Percentiles rank a stretch among this genome's conserved stretches.
These are phyloP conservation scores for Actenoides hombroni DNA, from an alignment of 2,113 vertebrate species.

Conservation along the genomic window DNA sequence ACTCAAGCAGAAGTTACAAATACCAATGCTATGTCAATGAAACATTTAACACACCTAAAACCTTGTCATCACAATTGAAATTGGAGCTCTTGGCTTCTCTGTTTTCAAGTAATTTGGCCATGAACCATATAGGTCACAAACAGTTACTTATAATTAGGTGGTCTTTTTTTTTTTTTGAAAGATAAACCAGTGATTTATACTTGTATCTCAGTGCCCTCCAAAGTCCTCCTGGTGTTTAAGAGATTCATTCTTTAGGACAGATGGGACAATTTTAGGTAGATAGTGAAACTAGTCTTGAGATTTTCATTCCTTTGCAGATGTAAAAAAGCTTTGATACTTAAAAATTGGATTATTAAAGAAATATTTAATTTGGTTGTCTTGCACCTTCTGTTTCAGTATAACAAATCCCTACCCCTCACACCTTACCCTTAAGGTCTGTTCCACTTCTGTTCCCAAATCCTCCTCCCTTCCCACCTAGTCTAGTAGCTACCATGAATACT, in stretches of 20 bases:
- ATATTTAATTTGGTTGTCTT: neutral
- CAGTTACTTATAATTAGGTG: neutral
- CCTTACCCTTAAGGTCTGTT: neutral
- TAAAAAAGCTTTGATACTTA: neutral
- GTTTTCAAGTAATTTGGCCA: neutral
- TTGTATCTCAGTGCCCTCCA: accelerated
- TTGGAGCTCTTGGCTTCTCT: neutral
- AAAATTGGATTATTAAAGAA: neutral
- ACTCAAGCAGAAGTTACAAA: neutral
- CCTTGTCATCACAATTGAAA: neutral
- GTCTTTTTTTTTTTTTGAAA: accelerated
- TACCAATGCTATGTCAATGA: neutral
- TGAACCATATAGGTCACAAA: neutral
- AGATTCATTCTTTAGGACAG: neutral
- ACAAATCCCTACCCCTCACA: neutral
- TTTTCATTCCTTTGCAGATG: neutral
- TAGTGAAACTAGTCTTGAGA: neutral
- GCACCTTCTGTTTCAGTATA: neutral
- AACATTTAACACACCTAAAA: neutral
- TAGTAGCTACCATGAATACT: neutral
- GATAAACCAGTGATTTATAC: neutral
- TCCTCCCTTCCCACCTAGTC: neutral
- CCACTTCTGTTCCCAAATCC: neutral
- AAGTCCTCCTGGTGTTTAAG: neutral
- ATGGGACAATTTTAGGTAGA: neutral